phyloP scores from a whole-genome alignment of 2,113 vertebrate species.

The Apodemus sylvaticus region DNA sequence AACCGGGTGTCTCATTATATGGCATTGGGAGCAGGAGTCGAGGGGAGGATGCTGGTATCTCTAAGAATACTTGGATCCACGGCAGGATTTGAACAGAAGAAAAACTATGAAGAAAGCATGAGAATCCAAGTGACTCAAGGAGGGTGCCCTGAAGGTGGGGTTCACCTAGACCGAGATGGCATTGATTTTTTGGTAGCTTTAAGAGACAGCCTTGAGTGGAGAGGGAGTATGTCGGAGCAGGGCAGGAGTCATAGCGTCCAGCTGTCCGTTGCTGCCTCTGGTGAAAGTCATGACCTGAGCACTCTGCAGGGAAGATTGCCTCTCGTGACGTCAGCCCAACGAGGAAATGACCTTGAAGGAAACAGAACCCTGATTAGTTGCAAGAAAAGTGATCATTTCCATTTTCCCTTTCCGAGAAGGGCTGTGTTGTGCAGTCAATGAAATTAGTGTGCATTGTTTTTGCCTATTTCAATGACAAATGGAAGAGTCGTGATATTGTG shows the following conservation, averaged over 20 bases:
- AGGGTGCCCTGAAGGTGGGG: background rate
- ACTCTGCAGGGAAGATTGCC: background rate
- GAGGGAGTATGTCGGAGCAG: too few species aligned
- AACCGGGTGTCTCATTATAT: background rate
- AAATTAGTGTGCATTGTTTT: background rate
- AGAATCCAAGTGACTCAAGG: background rate
- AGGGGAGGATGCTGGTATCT: background rate
- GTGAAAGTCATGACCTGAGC: background rate
- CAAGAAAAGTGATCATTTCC: background rate
- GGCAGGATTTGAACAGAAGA: background rate
- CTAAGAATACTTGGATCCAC: background rate
- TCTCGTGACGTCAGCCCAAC: background rate
- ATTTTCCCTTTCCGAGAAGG: slow-evolving; percentile 5
- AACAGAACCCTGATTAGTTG: background rate
- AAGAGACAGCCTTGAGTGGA: background rate
- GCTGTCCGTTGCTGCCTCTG: too few species aligned
- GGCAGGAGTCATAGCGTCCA: too few species aligned
- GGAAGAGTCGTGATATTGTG: background rate
- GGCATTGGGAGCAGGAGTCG: background rate
- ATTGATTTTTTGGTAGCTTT: background rate
- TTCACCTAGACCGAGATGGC: background rate
- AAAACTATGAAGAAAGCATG: background rate
- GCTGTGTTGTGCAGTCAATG: background rate
- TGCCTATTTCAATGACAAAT: slow-evolving; percentile 11
- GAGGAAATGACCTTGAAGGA: background rate